A percentile compares a stretch with the other conserved stretches of the same genome.
Evolutionary conservation across 2,888 invertebrate species (phyloP).

Genomic region (Cheiracanthium punctorium): DNA sequence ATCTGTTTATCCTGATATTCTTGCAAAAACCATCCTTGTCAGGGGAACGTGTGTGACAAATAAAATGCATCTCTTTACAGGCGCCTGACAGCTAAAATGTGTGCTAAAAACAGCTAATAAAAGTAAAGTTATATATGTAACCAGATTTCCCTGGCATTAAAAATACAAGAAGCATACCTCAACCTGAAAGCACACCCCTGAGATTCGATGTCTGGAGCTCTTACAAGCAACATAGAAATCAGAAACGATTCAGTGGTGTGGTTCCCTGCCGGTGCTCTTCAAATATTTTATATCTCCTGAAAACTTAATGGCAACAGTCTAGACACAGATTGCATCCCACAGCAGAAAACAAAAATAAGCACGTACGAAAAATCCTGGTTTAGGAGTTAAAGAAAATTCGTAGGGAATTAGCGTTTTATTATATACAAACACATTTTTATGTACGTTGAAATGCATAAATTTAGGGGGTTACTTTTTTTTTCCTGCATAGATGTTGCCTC

Average conservation of each 20-base stretch:
- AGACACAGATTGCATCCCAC: not conserved
- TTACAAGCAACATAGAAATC: too few relatives aligned
- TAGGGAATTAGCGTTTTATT: not conserved
- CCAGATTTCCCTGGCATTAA: not conserved
- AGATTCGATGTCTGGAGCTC: too few relatives aligned
- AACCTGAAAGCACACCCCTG: not conserved
- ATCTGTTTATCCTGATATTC: too few relatives aligned
- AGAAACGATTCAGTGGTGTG: too few relatives aligned
- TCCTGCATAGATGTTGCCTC: too few relatives aligned
- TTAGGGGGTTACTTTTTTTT: too few relatives aligned
- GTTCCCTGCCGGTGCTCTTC: not conserved
- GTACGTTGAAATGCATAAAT: too few relatives aligned
- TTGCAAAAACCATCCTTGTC: too few relatives aligned
- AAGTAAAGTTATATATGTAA: not conserved
- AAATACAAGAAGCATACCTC: not conserved
- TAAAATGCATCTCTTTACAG: too few relatives aligned
- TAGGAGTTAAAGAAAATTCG: not conserved
- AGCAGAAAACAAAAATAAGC: not conserved
- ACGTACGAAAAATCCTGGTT: not conserved
- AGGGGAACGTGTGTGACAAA: too few relatives aligned
- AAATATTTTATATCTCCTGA: not conserved
- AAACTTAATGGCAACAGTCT: not conserved
- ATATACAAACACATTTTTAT: not conserved
- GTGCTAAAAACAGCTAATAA: too few relatives aligned
- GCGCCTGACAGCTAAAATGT: too few relatives aligned